Conservation (phyloP, 2,797 vertebrate genomes). For the Chanos chanos region DNA sequence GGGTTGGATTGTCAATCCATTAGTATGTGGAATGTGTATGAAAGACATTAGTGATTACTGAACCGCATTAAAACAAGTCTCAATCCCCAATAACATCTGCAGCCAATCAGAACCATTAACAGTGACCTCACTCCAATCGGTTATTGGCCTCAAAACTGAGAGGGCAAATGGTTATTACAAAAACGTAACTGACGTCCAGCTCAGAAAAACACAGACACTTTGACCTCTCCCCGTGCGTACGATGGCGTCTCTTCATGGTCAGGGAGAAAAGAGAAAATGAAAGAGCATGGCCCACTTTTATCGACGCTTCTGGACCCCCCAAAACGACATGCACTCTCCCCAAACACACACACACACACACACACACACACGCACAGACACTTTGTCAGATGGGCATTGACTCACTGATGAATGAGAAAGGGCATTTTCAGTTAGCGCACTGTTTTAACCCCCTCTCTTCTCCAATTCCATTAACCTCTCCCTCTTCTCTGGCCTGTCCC, state of each 20-base stretch:
- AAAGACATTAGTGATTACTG: constrained; percentile 30
- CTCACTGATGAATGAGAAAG: constrained; percentile 54
- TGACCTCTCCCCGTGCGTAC: constrained; percentile 6
- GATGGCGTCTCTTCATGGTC: neutral
- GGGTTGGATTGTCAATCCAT: too few relatives aligned
- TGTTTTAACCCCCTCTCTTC: constrained; percentile 57
- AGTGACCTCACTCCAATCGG: neutral
- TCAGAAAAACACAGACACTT: neutral
- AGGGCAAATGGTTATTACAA: too few relatives aligned
- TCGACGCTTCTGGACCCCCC: neutral
- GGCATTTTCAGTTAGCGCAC: constrained; percentile 59
- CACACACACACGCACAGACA: neutral
- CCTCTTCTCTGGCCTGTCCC: constrained; percentile 48
- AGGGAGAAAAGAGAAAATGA: too few relatives aligned
- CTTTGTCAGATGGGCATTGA: constrained; percentile 51
- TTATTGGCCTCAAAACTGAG: too few relatives aligned
- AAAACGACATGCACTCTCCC: neutral
- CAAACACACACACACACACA: constrained; percentile 2
- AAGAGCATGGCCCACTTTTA: neutral
- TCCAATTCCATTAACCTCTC: constrained; percentile 69
- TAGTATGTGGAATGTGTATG: constrained; percentile 4
- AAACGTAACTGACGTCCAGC: too few relatives aligned
- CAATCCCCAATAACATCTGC: constrained; percentile 8
- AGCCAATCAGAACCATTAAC: constrained; percentile 1
- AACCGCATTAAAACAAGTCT: constrained; percentile 26